These are phyloP conservation scores for Ophonus ardosiacus DNA, from an alignment of 2,888 invertebrate genomes.

Conservation along the genomic window DNA sequence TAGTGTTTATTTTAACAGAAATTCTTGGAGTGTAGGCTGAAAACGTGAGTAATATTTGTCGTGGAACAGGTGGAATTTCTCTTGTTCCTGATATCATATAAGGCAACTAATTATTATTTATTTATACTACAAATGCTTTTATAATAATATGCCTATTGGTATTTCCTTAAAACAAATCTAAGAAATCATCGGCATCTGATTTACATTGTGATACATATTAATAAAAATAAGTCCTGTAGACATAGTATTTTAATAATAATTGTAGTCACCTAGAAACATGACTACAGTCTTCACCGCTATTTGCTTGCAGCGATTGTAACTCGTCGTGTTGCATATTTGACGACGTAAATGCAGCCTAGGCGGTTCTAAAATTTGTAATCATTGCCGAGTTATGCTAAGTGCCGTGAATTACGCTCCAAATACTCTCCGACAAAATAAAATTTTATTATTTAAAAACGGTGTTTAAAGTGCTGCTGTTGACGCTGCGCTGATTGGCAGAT, in stretches of 20 bases:
- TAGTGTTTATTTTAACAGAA: no score
- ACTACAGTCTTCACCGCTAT: slow-evolving; percentile 35
- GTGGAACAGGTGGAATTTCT: no score
- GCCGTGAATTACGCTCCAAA: slow-evolving; percentile 14
- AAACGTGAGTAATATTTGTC: no score
- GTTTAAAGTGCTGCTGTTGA: background rate
- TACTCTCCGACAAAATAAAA: slow-evolving; percentile 21
- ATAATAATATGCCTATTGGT: background rate
- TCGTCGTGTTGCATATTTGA: slow-evolving; percentile 48
- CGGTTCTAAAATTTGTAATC: slow-evolving; percentile 33
- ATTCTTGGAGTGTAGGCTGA: no score
- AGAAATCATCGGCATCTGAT: slow-evolving; percentile 16
- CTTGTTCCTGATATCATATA: background rate
- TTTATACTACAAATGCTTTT: background rate
- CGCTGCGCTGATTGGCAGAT: background rate
- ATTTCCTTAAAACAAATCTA: slow-evolving; percentile 29
- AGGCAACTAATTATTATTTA: background rate
- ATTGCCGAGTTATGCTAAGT: slow-evolving; percentile 17
- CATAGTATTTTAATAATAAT: slow-evolving; percentile 27
- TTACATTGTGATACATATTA: slow-evolving; percentile 38
- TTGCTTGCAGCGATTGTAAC: slow-evolving; percentile 17
- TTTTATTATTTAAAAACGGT: slow-evolving; percentile 40
- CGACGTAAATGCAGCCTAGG: slow-evolving; percentile 21
- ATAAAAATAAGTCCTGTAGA: slow-evolving; percentile 15
- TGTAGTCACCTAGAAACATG: slow-evolving; percentile 39